Percentiles rank a stretch among this genome's conserved stretches.
Evolutionary conservation across 2,888 invertebrate genomes (phyloP).

Genomic region (Liposcelis brunnea): DNA sequence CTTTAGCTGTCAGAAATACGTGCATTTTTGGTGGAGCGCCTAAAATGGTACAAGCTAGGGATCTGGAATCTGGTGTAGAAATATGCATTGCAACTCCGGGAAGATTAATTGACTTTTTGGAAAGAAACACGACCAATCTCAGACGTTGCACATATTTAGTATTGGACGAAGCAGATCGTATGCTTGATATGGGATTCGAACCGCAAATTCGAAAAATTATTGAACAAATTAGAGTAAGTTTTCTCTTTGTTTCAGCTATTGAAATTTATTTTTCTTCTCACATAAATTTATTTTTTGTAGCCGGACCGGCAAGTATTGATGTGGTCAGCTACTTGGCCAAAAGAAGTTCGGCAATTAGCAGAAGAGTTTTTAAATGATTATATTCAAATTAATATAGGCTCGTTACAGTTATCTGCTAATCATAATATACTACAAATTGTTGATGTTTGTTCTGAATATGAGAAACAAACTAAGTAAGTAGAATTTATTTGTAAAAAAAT

Average conservation of each 20-base stretch:
- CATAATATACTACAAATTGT: slow-evolving; percentile 53
- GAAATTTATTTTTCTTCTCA: too few species aligned
- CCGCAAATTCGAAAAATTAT: slow-evolving; percentile 41
- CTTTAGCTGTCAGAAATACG: slow-evolving; percentile 73
- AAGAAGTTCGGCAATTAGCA: slow-evolving; percentile 45
- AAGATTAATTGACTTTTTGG: slow-evolving; percentile 38
- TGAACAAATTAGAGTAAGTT: slow-evolving; percentile 33
- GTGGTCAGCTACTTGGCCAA: slow-evolving; percentile 60
- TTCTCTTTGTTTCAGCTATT: slow-evolving; percentile 11
- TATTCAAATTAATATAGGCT: slow-evolving; percentile 47
- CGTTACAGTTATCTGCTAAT: slow-evolving; percentile 44
- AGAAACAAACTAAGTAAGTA: slow-evolving; percentile 36
- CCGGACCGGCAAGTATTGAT: slow-evolving; percentile 49
- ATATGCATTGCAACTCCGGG: slow-evolving; percentile 44
- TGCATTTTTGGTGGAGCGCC: slow-evolving; percentile 98
- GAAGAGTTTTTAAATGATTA: slow-evolving; percentile 47
- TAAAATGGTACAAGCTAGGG: slow-evolving; percentile 78
- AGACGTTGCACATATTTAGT: slow-evolving; percentile 37
- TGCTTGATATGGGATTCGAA: slow-evolving; percentile 47
- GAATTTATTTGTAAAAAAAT: neutral
- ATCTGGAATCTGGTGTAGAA: slow-evolving; percentile 36
- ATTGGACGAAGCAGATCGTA: slow-evolving; percentile 42
- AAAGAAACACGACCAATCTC: slow-evolving; percentile 29
- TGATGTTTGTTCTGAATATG: slow-evolving; percentile 42
- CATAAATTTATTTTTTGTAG: slow-evolving; percentile 17